phyloP scores from a whole-genome alignment of 1,140 invertebrate genomes.

The Orussus abietinus region DNA sequence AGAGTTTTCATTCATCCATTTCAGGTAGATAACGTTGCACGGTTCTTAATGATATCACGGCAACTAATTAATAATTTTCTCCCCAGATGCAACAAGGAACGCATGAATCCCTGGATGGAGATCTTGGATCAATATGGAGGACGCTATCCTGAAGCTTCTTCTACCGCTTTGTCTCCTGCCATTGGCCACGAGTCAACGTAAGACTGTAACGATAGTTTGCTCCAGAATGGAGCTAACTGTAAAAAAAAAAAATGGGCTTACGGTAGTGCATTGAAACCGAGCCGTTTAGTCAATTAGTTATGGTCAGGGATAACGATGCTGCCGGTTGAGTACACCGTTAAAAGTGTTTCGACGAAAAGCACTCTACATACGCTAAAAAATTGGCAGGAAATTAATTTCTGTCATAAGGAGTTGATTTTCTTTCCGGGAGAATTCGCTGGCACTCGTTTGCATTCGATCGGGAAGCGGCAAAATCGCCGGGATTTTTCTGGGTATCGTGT shows the following conservation, averaged over 20 bases:
- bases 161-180: constrained; percentile 33
- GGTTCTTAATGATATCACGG: too few species aligned
- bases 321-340: too few species aligned
- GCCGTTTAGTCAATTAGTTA: constrained; percentile 13
- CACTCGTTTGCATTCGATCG: too few species aligned
- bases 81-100: constrained; percentile 39
- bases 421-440: too few species aligned
- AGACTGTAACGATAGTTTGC: constrained; percentile 17
- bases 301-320: constrained; percentile 11
- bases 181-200: constrained; percentile 36
- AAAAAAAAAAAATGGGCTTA: constrained; percentile 7
- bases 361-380: too few species aligned
- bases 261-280: constrained; percentile 12
- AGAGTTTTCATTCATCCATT: too few species aligned
- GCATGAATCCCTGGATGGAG: constrained; percentile 36
- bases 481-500: neutral
- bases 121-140: constrained; percentile 44
- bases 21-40: too few species aligned
- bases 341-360: too few species aligned
- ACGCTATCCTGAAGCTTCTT: constrained; percentile 38
- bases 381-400: too few species aligned
- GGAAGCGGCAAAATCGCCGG: too few species aligned
- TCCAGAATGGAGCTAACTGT: constrained; percentile 3
- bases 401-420: neutral
- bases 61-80: too few species aligned